These are phyloP conservation scores for Chaetogeoica ovagalla DNA, from an alignment of 2,888 invertebrate genomes.

Conservation along the genomic window DNA sequence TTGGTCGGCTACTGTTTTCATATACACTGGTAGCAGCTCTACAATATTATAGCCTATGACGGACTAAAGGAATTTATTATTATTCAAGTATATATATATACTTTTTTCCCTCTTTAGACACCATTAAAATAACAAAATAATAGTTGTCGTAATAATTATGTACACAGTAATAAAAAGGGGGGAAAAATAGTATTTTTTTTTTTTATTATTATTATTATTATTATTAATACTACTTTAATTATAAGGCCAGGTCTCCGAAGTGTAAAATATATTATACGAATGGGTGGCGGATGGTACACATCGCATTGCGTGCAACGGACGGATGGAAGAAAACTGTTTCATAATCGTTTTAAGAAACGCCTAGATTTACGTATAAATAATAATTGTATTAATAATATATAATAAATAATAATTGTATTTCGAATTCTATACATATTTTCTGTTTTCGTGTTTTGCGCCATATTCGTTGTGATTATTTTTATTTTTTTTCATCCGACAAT, in stretches of 20 bases:
- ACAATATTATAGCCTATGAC: too few species aligned
- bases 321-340: neutral
- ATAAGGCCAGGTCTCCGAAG: neutral
- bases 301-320: neutral
- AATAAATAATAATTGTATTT: neutral
- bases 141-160: neutral
- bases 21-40: too few species aligned
- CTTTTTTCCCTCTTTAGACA: too few species aligned
- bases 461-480: constrained; percentile 12
- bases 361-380: neutral
- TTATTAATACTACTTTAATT: too few species aligned
- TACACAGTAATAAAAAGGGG: neutral
- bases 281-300: neutral
- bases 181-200: constrained; percentile 8
- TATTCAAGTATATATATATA: too few species aligned
- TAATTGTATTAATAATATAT: too few species aligned
- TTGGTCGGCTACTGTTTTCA: too few species aligned
- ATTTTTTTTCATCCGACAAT: constrained; percentile 26
- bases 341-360: neutral
- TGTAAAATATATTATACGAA: neutral
- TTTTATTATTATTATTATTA: too few species aligned
- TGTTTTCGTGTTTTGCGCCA: neutral
- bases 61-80: too few species aligned
- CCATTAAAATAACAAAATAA: too few species aligned
- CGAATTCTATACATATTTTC: neutral